phyloP scores from a whole-genome alignment of 2,888 invertebrate genomes.

The Bombyx huttoni region DNA sequence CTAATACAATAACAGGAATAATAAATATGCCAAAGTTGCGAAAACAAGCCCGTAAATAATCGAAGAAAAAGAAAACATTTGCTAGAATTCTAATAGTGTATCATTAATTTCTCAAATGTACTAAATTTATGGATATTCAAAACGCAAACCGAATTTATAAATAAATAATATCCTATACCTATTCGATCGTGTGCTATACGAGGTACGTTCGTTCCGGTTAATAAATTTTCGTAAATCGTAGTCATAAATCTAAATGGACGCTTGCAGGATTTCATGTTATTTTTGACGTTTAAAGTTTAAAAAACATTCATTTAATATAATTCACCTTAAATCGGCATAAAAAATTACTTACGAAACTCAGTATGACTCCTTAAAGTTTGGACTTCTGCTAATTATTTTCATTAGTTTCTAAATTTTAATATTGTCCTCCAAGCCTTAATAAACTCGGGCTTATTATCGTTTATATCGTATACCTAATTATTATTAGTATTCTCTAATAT shows the following conservation, averaged over 20 bases:
- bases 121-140: background rate
- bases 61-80: background rate
- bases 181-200: background rate
- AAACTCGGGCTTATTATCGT: too few species aligned
- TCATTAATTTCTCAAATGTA: background rate
- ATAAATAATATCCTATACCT: background rate
- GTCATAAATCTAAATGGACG: conserved; percentile 7
- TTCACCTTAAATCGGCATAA: too few species aligned
- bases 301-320: too few species aligned
- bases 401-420: too few species aligned
- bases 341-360: too few species aligned
- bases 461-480: too few species aligned
- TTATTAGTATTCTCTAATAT: too few species aligned
- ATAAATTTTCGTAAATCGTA: conserved; percentile 9
- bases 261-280: conserved; percentile 5
- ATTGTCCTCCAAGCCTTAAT: too few species aligned
- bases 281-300: conserved; percentile 1
- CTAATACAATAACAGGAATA: background rate
- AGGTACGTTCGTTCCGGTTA: background rate
- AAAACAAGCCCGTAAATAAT: too few species aligned
- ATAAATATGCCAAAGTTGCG: too few species aligned
- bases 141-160: background rate
- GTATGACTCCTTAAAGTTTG: too few species aligned
- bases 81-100: background rate
- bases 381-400: too few species aligned